A percentile compares a stretch with the other conserved stretches of the same genome.
Evolutionary conservation across 2,888 invertebrate genomes (phyloP).

Genomic region (Ceramica pisi): DNA sequence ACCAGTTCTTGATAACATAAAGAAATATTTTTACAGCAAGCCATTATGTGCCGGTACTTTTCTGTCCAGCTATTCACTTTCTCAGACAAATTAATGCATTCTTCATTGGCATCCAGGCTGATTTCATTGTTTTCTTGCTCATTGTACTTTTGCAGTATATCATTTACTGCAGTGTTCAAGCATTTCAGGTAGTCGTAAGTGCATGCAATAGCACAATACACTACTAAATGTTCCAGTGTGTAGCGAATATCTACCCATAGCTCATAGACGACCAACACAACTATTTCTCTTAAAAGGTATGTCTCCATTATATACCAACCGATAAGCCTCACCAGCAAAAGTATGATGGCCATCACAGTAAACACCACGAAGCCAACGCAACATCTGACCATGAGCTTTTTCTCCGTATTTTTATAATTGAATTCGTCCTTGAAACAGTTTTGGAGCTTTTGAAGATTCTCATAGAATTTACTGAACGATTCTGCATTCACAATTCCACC

Average conservation of each 20-base stretch:
- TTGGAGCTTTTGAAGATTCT: conserved; percentile 40
- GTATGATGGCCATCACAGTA: conserved; percentile 31
- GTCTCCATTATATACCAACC: conserved; percentile 20
- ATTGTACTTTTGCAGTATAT: conserved; percentile 33
- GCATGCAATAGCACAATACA: conserved; percentile 36
- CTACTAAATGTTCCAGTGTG: conserved; percentile 46
- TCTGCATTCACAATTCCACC: conserved; percentile 43
- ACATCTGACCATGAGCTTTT: conserved; percentile 42
- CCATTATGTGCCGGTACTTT: conserved; percentile 47
- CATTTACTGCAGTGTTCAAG: conserved; percentile 27
- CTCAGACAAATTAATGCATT: conserved; percentile 26
- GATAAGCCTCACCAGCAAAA: conserved; percentile 9
- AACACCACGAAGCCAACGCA: conserved; percentile 37
- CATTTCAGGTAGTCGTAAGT: conserved; percentile 40
- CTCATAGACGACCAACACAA: conserved; percentile 39
- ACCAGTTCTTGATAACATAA: conserved; percentile 47
- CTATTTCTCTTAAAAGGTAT: conserved; percentile 23
- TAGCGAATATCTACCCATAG: conserved; percentile 46
- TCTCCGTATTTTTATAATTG: conserved; percentile 9
- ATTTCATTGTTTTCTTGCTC: conserved; percentile 29
- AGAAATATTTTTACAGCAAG: conserved; percentile 52
- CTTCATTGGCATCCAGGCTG: conserved; percentile 11
- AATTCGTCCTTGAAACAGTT: conserved; percentile 27
- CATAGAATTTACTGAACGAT: conserved; percentile 33
- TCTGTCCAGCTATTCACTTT: conserved; percentile 47